Conservation (phyloP, 2,797 vertebrate genomes). For the Tarsius wallacei region DNA sequence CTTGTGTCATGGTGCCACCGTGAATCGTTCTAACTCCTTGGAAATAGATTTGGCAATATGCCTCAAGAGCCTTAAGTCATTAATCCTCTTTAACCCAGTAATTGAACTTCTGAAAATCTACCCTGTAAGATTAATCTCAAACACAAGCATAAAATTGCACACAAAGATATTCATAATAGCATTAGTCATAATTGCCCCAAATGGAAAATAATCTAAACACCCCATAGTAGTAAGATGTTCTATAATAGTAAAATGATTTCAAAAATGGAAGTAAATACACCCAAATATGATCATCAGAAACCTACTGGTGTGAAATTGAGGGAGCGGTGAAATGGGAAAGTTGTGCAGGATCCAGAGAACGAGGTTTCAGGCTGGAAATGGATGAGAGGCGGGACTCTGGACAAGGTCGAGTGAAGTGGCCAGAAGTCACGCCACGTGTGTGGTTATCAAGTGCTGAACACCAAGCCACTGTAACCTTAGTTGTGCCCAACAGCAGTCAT, state of each 20-base stretch:
- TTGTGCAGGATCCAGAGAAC: background rate
- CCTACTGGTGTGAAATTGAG: background rate
- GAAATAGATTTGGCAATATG: constrained; percentile 41
- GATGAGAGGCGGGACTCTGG: fast-evolving
- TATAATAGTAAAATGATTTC: background rate
- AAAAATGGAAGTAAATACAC: background rate
- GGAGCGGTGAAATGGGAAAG: background rate
- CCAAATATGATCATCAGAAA: background rate
- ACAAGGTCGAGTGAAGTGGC: background rate
- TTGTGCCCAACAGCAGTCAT: fast-evolving
- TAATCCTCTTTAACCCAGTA: constrained; percentile 70
- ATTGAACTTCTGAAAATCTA: constrained; percentile 66
- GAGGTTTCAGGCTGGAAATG: fast-evolving
- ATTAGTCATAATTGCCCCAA: background rate
- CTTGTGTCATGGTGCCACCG: constrained; percentile 6
- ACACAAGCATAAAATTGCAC: constrained; percentile 14
- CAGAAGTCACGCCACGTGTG: fast-evolving
- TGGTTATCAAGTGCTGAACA: fast-evolving
- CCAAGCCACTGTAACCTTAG: background rate
- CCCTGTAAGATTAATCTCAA: background rate
- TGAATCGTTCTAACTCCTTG: constrained; percentile 22
- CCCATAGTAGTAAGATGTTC: background rate
- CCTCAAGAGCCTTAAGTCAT: constrained; percentile 15
- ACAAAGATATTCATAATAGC: background rate
- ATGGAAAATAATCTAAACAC: background rate